Evolutionary conservation across 2,888 invertebrate genomes (phyloP).

Genomic region (Catocala nupta): DNA sequence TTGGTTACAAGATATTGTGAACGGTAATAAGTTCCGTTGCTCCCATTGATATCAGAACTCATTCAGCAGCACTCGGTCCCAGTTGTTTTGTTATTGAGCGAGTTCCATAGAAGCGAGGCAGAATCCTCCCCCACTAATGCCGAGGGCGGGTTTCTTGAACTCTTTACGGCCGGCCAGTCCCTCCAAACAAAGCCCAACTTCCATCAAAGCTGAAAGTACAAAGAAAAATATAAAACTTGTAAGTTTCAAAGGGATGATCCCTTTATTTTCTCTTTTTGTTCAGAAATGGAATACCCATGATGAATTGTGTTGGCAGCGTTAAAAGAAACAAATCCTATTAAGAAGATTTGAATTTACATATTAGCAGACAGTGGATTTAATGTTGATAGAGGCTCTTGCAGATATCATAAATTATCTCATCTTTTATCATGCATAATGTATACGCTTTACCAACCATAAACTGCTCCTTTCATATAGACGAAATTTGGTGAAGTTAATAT

Average conservation of each 20-base stretch:
- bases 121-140: constrained; percentile 48
- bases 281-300: constrained; percentile 66
- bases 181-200: constrained; percentile 75
- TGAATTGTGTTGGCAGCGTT: constrained; percentile 64
- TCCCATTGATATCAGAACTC: constrained; percentile 43
- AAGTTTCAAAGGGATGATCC: constrained; percentile 79
- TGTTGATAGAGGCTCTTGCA: constrained; percentile 22
- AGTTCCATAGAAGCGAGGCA: constrained; percentile 31
- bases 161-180: constrained; percentile 58
- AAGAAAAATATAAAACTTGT: constrained; percentile 79
- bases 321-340: constrained; percentile 56
- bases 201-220: constrained; percentile 74
- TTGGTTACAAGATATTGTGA: constrained; percentile 15
- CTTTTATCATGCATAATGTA: neutral
- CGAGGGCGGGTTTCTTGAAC: constrained; percentile 59
- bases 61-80: constrained; percentile 44
- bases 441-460: no score
- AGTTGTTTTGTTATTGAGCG: constrained; percentile 54
- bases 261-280: constrained; percentile 72
- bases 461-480: no score
- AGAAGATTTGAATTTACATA: constrained; percentile 38
- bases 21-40: constrained; percentile 33
- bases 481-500: no score
- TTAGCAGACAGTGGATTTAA: constrained; percentile 27
- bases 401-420: constrained; percentile 5